Evolutionary conservation across 2,888 invertebrate genomes (phyloP).

Genomic region (Cantharis nigra): DNA sequence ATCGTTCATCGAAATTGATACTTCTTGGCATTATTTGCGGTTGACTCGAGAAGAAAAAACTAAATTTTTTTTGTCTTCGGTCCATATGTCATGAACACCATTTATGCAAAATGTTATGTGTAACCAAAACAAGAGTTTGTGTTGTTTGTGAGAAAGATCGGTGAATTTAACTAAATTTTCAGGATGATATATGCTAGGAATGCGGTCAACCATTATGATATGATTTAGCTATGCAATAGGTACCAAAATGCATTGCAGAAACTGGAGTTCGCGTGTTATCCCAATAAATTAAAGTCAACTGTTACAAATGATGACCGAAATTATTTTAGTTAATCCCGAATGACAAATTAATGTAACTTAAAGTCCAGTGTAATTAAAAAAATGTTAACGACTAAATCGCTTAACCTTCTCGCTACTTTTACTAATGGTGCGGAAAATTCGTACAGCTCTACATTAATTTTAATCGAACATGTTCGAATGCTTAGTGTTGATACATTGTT

Average conservation of each 20-base stretch:
- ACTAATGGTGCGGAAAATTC: neutral
- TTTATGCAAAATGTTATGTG: neutral
- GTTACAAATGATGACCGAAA: neutral
- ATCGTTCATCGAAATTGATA: neutral
- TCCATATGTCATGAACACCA: neutral
- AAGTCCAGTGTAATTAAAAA: neutral
- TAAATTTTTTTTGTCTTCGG: too few species aligned
- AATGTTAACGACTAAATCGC: neutral
- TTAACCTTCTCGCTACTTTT: neutral
- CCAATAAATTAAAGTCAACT: neutral
- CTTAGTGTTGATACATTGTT: neutral
- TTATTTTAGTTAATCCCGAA: neutral
- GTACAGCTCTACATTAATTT: neutral
- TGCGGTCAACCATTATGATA: neutral
- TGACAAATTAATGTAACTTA: neutral
- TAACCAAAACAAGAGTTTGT: neutral
- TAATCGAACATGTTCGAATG: neutral
- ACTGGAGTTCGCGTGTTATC: neutral
- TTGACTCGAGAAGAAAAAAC: neutral
- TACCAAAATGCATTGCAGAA: neutral
- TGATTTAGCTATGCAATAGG: neutral
- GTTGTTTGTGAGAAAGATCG: neutral
- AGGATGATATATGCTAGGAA: neutral
- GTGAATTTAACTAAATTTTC: neutral
- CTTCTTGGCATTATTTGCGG: neutral